Conservation (phyloP, 1,140 invertebrate species). For the Acromyrmex echinatior region DNA sequence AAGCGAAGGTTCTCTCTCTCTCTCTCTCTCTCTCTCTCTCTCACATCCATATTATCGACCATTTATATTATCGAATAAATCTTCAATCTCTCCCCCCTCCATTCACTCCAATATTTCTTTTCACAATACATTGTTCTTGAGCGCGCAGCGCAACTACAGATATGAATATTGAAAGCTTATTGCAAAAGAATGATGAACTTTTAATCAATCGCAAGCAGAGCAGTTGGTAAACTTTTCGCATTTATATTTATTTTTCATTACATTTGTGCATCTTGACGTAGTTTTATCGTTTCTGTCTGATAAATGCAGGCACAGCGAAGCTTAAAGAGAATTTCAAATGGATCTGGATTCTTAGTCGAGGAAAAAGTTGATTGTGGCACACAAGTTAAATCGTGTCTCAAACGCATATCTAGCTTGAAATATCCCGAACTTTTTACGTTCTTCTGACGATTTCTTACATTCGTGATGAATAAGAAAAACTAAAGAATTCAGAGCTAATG, state of each 20-base stretch:
- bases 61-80: slow-evolving; percentile 61
- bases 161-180: slow-evolving; percentile 60
- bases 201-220: slow-evolving; percentile 58
- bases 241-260: slow-evolving; percentile 62
- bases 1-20: slow-evolving; percentile 34
- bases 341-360: background rate
- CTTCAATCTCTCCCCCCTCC: slow-evolving; percentile 10
- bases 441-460: background rate
- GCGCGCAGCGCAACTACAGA: slow-evolving; percentile 19
- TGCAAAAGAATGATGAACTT: slow-evolving; percentile 61
- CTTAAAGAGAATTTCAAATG: slow-evolving; percentile 25
- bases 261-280: slow-evolving; percentile 42
- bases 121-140: slow-evolving; percentile 50
- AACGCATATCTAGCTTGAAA: slow-evolving; percentile 20
- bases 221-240: slow-evolving; percentile 41
- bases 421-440: slow-evolving; percentile 13
- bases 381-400: slow-evolving; percentile 34
- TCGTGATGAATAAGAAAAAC: slow-evolving; percentile 25
- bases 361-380: background rate
- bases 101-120: background rate
- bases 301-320: slow-evolving; percentile 26
- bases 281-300: slow-evolving; percentile 8
- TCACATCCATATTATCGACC: slow-evolving; percentile 51
- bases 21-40: background rate
- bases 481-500: no score